phyloP scores from a whole-genome alignment of 1,140 invertebrate genomes.

The Formica exsecta region DNA sequence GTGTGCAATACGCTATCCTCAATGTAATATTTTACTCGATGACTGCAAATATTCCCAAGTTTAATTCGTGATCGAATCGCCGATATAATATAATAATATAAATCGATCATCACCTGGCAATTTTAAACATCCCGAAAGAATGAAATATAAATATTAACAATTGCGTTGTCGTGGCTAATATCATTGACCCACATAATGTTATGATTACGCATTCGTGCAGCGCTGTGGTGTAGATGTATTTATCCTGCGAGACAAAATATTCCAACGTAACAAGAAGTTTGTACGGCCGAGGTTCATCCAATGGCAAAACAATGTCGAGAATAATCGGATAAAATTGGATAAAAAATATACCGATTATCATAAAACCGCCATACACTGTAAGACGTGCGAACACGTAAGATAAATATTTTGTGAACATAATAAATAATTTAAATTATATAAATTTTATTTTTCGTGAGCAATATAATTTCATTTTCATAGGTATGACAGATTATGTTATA shows the following conservation, averaged over 20 bases:
- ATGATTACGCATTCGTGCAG: neutral
- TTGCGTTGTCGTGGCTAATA: conserved; percentile 14
- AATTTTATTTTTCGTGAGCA: neutral
- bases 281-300: conserved; percentile 26
- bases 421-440: too few species aligned
- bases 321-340: neutral
- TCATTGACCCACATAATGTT: neutral
- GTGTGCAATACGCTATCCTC: neutral
- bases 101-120: conserved; percentile 22
- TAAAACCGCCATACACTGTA: neutral
- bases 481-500: neutral
- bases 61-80: neutral
- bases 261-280: conserved; percentile 1
- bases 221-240: neutral
- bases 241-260: conserved; percentile 30
- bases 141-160: neutral
- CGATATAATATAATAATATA: neutral
- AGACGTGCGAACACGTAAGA: neutral
- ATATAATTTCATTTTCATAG: neutral
- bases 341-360: neutral
- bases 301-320: conserved; percentile 35
- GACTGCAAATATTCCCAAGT: conserved; percentile 19
- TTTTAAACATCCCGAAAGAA: conserved; percentile 36
- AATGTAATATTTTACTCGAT: conserved; percentile 15
- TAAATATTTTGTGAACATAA: neutral